Conservation (phyloP, 1,140 invertebrate genomes). For the Pseudobourletiella spinata region DNA sequence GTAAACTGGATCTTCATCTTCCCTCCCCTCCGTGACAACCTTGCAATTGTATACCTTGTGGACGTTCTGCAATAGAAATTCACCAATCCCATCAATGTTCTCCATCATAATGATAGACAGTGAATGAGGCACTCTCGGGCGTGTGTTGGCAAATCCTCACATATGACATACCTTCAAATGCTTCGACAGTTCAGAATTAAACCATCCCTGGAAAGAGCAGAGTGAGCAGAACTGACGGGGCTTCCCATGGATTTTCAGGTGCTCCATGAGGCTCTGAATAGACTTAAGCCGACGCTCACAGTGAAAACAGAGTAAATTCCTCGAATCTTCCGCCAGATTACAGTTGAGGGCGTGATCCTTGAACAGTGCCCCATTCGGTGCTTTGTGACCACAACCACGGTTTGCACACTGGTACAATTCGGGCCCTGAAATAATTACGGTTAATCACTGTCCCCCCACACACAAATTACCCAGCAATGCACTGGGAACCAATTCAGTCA, state of each 20-base stretch:
- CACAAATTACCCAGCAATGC: too few relatives aligned
- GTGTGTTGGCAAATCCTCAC: too few relatives aligned
- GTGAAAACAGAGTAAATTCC: constrained; percentile 45
- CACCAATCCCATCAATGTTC: too few relatives aligned
- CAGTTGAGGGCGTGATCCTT: constrained; percentile 47
- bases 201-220: constrained; percentile 44
- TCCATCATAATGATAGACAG: too few relatives aligned
- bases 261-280: constrained; percentile 42
- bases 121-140: too few relatives aligned
- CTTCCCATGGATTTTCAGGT: constrained; percentile 45
- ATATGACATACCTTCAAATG: constrained; percentile 51
- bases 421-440: constrained; percentile 37
- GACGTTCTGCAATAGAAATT: neutral
- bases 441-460: too few relatives aligned
- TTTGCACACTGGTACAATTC: constrained; percentile 48
- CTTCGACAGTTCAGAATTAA: constrained; percentile 40
- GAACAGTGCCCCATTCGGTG: constrained; percentile 38
- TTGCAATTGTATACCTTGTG: constrained; percentile 20
- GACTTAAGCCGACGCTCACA: constrained; percentile 44
- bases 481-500: too few relatives aligned
- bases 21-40: neutral
- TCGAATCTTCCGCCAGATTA: constrained; percentile 31
- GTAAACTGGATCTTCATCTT: constrained; percentile 45
- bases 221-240: constrained; percentile 47
- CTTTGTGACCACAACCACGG: constrained; percentile 39